Evolutionary conservation across 2,888 invertebrate species (phyloP).

Genomic region (Cenopis cana): DNA sequence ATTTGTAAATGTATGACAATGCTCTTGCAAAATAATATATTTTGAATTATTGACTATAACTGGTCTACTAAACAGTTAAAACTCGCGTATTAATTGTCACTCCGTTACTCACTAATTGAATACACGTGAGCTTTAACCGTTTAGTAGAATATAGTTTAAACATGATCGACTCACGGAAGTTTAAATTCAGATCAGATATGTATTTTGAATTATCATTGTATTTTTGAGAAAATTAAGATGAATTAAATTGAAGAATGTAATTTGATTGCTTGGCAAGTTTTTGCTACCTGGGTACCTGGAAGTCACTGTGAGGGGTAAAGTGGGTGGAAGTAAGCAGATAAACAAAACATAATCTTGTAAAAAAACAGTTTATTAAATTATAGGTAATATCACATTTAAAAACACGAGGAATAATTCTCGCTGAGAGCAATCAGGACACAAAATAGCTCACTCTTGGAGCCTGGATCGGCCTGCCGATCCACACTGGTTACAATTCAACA

Average conservation of each 20-base stretch:
- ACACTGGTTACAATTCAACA: constrained; percentile 23
- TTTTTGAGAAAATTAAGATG: neutral
- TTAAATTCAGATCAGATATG: too few relatives aligned
- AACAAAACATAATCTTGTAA: constrained; percentile 4
- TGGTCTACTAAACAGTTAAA: too few relatives aligned
- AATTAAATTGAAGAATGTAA: neutral
- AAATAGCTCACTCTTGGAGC: neutral
- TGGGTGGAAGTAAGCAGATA: neutral
- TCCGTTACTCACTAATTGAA: too few relatives aligned
- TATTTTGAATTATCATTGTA: too few relatives aligned
- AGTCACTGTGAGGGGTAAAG: neutral
- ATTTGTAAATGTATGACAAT: too few relatives aligned
- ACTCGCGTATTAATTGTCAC: too few relatives aligned
- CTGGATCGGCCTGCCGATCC: constrained; percentile 1
- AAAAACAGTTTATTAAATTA: constrained; percentile 23
- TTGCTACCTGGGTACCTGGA: neutral
- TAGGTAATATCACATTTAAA: constrained; percentile 14
- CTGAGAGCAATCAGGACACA: constrained; percentile 7
- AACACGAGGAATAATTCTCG: neutral
- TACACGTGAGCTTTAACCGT: too few relatives aligned
- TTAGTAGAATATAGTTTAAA: too few relatives aligned
- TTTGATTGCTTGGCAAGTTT: neutral
- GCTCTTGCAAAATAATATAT: too few relatives aligned
- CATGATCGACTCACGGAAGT: too few relatives aligned
- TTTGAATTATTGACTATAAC: too few relatives aligned